These are phyloP conservation scores for Brienomyrus longianalis DNA, from an alignment of 2,113 vertebrate genomes.

Conservation along the genomic window DNA sequence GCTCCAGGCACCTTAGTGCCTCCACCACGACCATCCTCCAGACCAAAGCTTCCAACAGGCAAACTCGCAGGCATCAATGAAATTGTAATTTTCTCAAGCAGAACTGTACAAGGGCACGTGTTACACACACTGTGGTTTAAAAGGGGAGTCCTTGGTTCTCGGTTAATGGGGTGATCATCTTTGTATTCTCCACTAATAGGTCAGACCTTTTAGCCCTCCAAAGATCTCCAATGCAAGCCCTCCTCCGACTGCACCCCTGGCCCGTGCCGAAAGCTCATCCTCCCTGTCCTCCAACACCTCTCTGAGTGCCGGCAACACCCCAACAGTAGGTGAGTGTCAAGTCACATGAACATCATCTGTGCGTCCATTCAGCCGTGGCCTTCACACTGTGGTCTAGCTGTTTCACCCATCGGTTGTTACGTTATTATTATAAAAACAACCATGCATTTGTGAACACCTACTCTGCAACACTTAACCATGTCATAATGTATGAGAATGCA, in stretches of 20 bases:
- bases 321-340: constrained; percentile 78
- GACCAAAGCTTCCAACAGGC: constrained; percentile 79
- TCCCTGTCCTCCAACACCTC: constrained; percentile 91
- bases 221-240: constrained; percentile 76
- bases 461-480: not conserved
- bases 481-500: not conserved
- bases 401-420: not conserved
- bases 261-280: constrained; percentile 90
- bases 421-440: not conserved
- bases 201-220: constrained; percentile 86
- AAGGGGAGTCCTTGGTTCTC: not conserved
- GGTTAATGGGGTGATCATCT: not conserved
- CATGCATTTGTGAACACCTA: not conserved
- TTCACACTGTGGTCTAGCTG: not conserved
- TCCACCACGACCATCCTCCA: constrained; percentile 86
- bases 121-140: not conserved
- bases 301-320: constrained; percentile 85
- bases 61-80: constrained; percentile 94
- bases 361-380: not conserved
- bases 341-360: not conserved
- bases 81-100: constrained; percentile 60
- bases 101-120: not conserved
- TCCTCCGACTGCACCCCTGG: constrained; percentile 78
- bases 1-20: constrained; percentile 78
- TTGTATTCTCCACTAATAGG: constrained; percentile 49